Evolutionary conservation across 2,888 invertebrate species (phyloP).

Genomic region (Melitaea athalia): DNA sequence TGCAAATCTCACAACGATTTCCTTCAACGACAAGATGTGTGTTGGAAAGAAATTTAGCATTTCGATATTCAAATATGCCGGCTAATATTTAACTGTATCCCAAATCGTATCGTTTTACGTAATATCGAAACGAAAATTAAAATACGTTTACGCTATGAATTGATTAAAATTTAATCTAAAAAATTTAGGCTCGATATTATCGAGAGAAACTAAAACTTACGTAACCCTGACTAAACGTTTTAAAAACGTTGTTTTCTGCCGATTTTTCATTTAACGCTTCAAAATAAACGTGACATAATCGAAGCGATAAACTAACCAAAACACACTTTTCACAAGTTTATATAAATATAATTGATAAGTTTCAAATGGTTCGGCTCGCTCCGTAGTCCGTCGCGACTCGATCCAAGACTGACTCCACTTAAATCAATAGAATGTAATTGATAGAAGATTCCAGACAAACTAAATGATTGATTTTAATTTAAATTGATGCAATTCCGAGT

Average conservation of each 20-base stretch:
- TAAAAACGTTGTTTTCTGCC: background rate
- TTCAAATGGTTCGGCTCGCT: background rate
- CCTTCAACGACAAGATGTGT: too few relatives aligned
- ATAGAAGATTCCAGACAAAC: slow-evolving; percentile 36
- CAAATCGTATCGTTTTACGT: background rate
- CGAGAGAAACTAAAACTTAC: slow-evolving; percentile 5
- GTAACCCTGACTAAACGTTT: slow-evolving; percentile 2
- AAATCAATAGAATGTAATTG: slow-evolving; percentile 69
- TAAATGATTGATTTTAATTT: slow-evolving; percentile 1
- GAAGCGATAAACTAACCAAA: slow-evolving; percentile 18
- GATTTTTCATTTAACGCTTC: slow-evolving; percentile 15
- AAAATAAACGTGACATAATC: slow-evolving; percentile 16
- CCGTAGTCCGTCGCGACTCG: slow-evolving; percentile 43
- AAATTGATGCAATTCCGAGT: slow-evolving; percentile 4
- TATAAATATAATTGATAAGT: slow-evolving; percentile 46
- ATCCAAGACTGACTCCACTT: slow-evolving; percentile 50
- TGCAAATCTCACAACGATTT: too few relatives aligned
- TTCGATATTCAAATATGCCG: too few relatives aligned
- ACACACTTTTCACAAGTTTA: slow-evolving; percentile 32
- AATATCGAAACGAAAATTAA: background rate
- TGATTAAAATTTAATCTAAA: background rate
- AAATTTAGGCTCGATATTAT: background rate
- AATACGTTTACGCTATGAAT: background rate
- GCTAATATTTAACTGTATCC: too few relatives aligned
- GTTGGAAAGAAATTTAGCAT: too few relatives aligned